A percentile compares a stretch with the other conserved stretches of the same genome.
Conservation (phyloP, 1,140 invertebrate species). For the Atta texana region DNA sequence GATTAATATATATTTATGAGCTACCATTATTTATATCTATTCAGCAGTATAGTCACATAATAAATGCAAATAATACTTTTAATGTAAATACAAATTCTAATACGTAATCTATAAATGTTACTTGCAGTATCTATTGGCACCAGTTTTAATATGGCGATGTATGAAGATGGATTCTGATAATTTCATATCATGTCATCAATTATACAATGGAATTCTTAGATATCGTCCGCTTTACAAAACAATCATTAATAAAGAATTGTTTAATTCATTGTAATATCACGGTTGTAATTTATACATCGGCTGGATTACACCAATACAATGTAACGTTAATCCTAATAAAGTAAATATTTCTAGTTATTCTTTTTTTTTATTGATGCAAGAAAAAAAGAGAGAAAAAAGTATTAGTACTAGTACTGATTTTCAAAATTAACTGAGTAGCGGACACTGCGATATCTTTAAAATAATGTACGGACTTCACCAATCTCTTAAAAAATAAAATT, state of each 20-base stretch:
- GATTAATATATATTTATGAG: neutral
- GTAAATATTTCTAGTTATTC: neutral
- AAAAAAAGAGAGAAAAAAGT: neutral
- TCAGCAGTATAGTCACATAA: neutral
- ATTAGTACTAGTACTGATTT: neutral
- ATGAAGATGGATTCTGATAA: conserved; percentile 50
- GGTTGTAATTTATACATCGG: neutral
- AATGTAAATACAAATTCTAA: conserved; percentile 18
- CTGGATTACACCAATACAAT: neutral
- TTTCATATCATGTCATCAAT: conserved; percentile 43
- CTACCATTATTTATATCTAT: neutral
- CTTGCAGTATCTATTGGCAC: conserved; percentile 15
- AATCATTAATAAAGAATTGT: conserved; percentile 18
- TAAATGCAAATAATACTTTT: neutral
- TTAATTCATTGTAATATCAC: neutral
- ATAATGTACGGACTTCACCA: conserved; percentile 35
- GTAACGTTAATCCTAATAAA: neutral
- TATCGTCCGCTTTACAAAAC: conserved; percentile 29
- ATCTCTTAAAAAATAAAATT: conserved; percentile 55
- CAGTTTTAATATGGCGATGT: conserved; percentile 2
- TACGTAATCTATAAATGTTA: conserved; percentile 14
- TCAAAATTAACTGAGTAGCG: neutral
- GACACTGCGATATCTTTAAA: conserved; percentile 9
- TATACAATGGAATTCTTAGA: conserved; percentile 6
- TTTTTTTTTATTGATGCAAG: neutral